phyloP scores from a whole-genome alignment of 2,888 invertebrate species.

The Drosophila longiperda region DNA sequence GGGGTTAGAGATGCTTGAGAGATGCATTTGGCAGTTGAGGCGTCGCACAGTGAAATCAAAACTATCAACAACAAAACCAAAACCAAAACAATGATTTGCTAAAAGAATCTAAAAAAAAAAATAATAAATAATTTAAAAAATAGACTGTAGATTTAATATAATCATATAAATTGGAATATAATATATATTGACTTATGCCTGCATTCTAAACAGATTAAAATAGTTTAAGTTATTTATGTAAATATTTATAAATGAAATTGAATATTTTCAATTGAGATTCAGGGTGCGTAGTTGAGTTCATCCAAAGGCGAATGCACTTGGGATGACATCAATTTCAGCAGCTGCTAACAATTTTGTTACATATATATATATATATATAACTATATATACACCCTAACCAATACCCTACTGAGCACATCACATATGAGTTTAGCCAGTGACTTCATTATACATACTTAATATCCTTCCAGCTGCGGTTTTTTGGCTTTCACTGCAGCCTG shows the following conservation, averaged over 20 bases:
- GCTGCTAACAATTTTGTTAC: slow-evolving; percentile 56
- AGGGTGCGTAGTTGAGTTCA: slow-evolving; percentile 12
- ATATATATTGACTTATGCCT: not conserved
- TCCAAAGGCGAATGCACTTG: slow-evolving; percentile 60
- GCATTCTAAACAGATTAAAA: not conserved
- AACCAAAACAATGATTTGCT: too few species aligned
- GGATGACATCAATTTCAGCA: slow-evolving; percentile 61
- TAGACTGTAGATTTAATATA: not conserved
- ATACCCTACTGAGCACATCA: not conserved
- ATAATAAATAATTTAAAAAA: not conserved
- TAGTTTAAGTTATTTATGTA: not conserved
- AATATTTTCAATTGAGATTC: not conserved
- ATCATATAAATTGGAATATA: not conserved
- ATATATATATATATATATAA: slow-evolving; percentile 1
- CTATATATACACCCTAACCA: slow-evolving; percentile 19
- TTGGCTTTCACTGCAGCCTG: slow-evolving; percentile 32
- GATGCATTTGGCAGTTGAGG: slow-evolving; percentile 57
- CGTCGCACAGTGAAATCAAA: slow-evolving; percentile 8
- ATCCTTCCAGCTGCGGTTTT: slow-evolving; percentile 34
- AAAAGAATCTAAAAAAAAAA: not conserved
- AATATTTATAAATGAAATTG: not conserved
- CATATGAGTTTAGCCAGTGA: slow-evolving; percentile 4
- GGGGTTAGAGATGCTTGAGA: slow-evolving; percentile 42
- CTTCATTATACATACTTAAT: slow-evolving; percentile 31
- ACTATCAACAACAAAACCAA: too few species aligned